phyloP scores from a whole-genome alignment of 2,797 vertebrate species.

The Cyclura pinguis region DNA sequence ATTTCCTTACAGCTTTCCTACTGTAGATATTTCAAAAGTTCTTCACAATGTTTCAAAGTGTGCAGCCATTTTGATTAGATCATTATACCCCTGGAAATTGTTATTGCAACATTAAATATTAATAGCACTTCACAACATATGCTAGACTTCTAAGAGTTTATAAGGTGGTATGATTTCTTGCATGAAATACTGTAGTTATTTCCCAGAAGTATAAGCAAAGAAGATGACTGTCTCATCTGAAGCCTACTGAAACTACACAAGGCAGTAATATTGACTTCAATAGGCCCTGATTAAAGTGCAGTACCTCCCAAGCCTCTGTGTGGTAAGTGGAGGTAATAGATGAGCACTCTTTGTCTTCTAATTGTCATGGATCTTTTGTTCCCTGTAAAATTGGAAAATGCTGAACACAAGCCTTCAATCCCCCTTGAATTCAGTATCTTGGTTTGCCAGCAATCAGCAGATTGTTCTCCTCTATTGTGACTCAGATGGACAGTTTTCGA shows the following conservation, averaged over 20 bases:
- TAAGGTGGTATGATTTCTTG: not conserved
- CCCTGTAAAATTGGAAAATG: not conserved
- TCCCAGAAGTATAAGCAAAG: not conserved
- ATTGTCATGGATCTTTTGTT: constrained; percentile 24
- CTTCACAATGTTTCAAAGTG: constrained; percentile 4
- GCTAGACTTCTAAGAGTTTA: not conserved
- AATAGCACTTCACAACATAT: constrained; percentile 15
- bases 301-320: not conserved
- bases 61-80: constrained; percentile 16
- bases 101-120: constrained; percentile 16
- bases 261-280: constrained; percentile 8
- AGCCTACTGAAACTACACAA: not conserved
- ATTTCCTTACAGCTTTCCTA: not conserved
- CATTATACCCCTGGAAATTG: constrained; percentile 23
- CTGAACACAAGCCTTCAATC: not conserved
- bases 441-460: not conserved
- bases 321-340: not conserved
- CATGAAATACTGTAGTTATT: constrained; percentile 3
- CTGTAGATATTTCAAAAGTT: constrained; percentile 21
- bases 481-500: not conserved
- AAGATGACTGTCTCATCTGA: not conserved
- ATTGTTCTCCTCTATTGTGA: not conserved
- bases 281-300: not conserved
- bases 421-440: constrained; percentile 16
- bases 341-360: not conserved